A percentile compares a stretch with the other conserved stretches of the same genome.
Evolutionary conservation across 2,888 invertebrate genomes (phyloP).

Genomic region (Sesamia inferens): DNA sequence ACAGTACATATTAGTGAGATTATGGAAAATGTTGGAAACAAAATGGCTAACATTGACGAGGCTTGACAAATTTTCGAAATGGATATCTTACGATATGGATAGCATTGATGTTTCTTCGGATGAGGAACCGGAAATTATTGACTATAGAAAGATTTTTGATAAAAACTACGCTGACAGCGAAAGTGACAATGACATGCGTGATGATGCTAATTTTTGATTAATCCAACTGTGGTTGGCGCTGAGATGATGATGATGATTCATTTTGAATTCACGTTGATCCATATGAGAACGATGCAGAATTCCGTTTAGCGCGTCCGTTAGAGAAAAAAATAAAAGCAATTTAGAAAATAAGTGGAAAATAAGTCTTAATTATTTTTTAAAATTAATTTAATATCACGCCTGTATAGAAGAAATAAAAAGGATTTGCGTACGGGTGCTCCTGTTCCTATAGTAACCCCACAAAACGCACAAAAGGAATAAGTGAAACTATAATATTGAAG

Average conservation of each 20-base stretch:
- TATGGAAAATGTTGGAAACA: slow-evolving; percentile 74
- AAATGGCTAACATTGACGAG: slow-evolving; percentile 80
- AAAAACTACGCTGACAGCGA: slow-evolving; percentile 68
- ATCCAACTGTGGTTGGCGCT: too few species aligned
- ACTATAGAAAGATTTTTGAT: slow-evolving; percentile 62
- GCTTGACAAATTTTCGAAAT: slow-evolving; percentile 71
- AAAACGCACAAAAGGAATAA: neutral
- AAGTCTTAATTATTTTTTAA: too few species aligned
- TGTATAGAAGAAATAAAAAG: neutral
- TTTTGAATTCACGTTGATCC: too few species aligned
- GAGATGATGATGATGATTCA: too few species aligned
- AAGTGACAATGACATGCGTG: slow-evolving; percentile 69
- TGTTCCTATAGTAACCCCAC: neutral
- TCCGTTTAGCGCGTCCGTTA: too few species aligned
- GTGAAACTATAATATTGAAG: neutral
- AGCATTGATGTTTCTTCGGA: slow-evolving; percentile 78
- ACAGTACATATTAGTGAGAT: slow-evolving; percentile 77
- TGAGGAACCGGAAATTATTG: slow-evolving; percentile 69
- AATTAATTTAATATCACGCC: neutral
- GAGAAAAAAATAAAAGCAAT: too few species aligned
- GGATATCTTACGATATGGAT: slow-evolving; percentile 83
- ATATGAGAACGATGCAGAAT: too few species aligned
- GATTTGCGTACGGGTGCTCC: neutral
- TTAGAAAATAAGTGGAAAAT: neutral
- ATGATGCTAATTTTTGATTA: slow-evolving; percentile 41